Conservation (phyloP, 2,888 invertebrate species). For the Rhynchonema sp. region DNA sequence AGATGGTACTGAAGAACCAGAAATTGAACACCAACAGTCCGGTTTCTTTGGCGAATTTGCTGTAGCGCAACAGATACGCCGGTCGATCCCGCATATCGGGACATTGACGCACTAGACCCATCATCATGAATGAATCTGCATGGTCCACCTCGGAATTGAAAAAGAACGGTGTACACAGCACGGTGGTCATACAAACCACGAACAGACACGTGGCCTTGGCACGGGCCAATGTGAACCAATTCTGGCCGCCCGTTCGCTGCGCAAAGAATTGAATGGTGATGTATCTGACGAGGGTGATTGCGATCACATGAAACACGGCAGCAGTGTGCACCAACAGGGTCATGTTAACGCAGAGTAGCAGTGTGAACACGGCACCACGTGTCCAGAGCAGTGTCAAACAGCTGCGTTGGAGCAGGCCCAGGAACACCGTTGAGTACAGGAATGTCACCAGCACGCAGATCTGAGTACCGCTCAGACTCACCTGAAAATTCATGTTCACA, state of each 20-base stretch:
- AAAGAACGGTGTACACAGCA: neutral
- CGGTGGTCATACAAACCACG: neutral
- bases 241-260: neutral
- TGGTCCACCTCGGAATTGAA: neutral
- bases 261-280: neutral
- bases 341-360: neutral
- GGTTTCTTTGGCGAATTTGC: neutral
- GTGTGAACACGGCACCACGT: neutral
- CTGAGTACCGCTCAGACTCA: neutral
- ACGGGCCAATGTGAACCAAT: neutral
- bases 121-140: too few relatives aligned
- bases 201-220: neutral
- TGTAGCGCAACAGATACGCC: neutral
- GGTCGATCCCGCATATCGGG: neutral
- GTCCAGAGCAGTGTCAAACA: neutral
- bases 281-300: neutral
- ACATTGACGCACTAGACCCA: neutral
- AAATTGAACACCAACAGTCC: neutral
- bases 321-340: neutral
- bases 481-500: too few relatives aligned
- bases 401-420: neutral
- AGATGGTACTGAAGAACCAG: neutral
- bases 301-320: slow-evolving; percentile 1
- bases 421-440: neutral
- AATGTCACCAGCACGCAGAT: neutral